Percentiles rank a stretch among this genome's conserved stretches.
Evolutionary conservation across 2,113 vertebrate species (phyloP).

Genomic region (Climacteris rufus): DNA sequence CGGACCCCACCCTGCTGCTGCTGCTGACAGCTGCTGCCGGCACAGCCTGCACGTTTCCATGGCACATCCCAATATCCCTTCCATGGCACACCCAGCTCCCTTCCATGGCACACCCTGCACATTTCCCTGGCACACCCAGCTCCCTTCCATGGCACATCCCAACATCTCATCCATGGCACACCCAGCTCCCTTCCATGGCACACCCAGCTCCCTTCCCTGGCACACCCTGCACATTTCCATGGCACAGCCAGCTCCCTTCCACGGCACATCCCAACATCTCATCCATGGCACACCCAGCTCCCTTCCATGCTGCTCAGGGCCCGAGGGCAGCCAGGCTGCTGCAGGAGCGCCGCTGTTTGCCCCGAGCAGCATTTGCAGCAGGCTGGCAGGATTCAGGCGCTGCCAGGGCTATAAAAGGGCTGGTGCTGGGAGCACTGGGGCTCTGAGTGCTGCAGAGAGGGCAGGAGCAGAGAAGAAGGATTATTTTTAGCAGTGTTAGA

Average conservation of each 20-base stretch:
- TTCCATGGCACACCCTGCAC: background rate
- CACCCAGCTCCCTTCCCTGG: background rate
- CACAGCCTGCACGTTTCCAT: background rate
- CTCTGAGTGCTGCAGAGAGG: background rate
- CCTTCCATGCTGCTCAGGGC: background rate
- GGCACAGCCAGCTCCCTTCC: background rate
- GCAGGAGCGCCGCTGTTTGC: background rate
- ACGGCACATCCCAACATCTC: background rate
- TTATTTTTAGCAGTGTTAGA: background rate
- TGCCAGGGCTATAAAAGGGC: background rate
- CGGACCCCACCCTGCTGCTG: no score
- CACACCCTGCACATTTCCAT: no score
- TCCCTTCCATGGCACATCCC: background rate
- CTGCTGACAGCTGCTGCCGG: no score
- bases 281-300: background rate
- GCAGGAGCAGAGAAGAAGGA: background rate
- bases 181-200: background rate
- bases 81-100: accelerated
- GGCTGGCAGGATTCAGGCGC: background rate
- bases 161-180: background rate
- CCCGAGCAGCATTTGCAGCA: background rate
- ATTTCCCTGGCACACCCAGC: background rate
- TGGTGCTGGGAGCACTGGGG: accelerated
- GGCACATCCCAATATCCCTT: background rate
- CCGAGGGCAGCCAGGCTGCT: background rate